Evolutionary conservation across 2,113 vertebrate genomes (phyloP), one percentile per base, ranked within the genome.

Genomic region (Thymallus thymallus): DNA sequence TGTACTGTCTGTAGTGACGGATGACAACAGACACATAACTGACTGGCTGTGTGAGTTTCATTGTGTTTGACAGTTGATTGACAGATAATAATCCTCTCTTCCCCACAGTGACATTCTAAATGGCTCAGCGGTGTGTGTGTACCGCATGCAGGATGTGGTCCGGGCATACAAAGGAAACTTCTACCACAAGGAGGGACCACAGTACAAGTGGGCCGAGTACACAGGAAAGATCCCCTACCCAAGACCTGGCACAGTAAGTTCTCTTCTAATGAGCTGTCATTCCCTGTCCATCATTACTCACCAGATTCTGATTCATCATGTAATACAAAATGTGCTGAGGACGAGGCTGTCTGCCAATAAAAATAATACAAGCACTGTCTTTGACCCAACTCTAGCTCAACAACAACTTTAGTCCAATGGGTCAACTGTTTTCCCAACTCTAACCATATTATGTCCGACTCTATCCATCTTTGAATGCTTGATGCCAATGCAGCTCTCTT

Each of bases 181-280:
- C 76, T 87, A 92, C 71, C 93, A 94, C 73, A 92, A 93, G 72
- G 93, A 94, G 71, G 93, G 93, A 24, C 91, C 93, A 58, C 90
- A 93, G 84, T 94, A 93, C 81, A 94, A 93, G 79, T 94, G 93
- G 93, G 88, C 88, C 3, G 91, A 93, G 81, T 94, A 93, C 64
- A 91, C 89, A 10, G 93, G 93, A 69, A 90, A 90, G 56, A 89
- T 94, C 68, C 93, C 93, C n/a, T 94, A 92, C 83, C 93, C 93
- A 5, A 89, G 93, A 23, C 93, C 93, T 22, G 93, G 93, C 80
- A 94, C 93, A 62, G 93, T 94, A 70, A 93, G 93, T 90, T 62
- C 12, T 45, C 9, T 23, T 16, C 23, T 65, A 30, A 58, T 41
- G 14, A 22, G 32, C 20, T 66, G 13, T 68, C 60, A 1, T 24